Conservation (phyloP, 2,888 invertebrate species). For the Mesopsocus fuscifrons region DNA sequence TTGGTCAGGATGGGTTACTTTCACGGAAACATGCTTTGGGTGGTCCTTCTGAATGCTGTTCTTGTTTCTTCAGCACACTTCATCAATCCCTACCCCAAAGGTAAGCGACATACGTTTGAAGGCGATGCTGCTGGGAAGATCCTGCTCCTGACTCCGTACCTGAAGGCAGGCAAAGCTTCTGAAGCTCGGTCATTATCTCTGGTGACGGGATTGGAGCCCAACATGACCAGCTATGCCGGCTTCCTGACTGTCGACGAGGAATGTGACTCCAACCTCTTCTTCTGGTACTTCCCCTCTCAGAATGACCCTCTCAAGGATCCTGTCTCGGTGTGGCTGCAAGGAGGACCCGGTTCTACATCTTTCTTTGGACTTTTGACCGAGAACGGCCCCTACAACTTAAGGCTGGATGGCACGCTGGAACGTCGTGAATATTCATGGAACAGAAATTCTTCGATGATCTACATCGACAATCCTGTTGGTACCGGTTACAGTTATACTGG, state of each 20-base stretch:
- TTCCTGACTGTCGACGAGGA: constrained; percentile 1
- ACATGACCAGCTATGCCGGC: constrained; percentile 23
- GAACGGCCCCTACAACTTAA: constrained; percentile 56
- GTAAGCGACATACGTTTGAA: neutral
- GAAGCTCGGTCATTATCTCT: neutral
- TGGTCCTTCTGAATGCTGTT: too few relatives aligned
- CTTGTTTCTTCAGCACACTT: neutral
- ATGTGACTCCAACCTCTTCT: constrained; percentile 22
- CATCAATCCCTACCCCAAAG: neutral
- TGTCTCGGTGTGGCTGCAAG: constrained; percentile 68
- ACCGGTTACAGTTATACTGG: constrained; percentile 83
- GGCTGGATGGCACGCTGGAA: constrained; percentile 28
- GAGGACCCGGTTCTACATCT: constrained; percentile 67
- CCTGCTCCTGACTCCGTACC: constrained; percentile 4
- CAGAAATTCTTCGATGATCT: constrained; percentile 55
- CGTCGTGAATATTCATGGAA: constrained; percentile 63
- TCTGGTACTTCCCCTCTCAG: constrained; percentile 30
- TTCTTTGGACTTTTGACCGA: constrained; percentile 65
- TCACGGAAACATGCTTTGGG: too few relatives aligned
- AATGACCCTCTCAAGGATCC: neutral
- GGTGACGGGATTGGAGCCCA: constrained; percentile 6
- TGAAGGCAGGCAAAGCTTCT: neutral
- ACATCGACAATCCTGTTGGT: constrained; percentile 84
- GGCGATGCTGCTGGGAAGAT: neutral
- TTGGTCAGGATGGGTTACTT: too few relatives aligned